phyloP scores from a whole-genome alignment of 2,888 invertebrate genomes.

The Sinohyriopsis cumingii region DNA sequence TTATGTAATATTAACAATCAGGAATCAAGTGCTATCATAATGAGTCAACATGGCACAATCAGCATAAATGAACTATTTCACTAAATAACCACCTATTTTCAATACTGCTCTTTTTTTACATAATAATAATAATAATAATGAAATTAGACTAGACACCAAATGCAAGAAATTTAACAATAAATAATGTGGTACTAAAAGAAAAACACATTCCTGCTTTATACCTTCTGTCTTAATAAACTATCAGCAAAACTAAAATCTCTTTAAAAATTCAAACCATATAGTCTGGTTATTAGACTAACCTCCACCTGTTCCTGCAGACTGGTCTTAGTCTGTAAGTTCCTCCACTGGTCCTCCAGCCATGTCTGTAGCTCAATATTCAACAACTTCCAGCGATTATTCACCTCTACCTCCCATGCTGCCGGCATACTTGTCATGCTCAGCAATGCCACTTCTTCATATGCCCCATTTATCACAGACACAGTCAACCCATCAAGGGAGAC shows the following conservation, averaged over 20 bases:
- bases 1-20: no score
- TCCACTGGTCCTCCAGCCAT: slow-evolving; percentile 88
- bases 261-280: slow-evolving; percentile 4
- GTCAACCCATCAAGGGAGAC: slow-evolving; percentile 81
- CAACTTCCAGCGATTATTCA: slow-evolving; percentile 86
- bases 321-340: slow-evolving; percentile 80
- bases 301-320: slow-evolving; percentile 84
- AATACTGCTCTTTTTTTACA: no score
- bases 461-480: slow-evolving; percentile 75
- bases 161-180: no score
- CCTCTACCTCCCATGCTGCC: slow-evolving; percentile 87
- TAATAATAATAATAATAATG: no score
- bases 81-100: no score
- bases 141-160: no score
- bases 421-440: slow-evolving; percentile 80
- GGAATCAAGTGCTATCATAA: no score
- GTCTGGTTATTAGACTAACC: slow-evolving; percentile 59
- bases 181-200: no score
- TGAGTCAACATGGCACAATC: no score
- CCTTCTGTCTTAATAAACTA: no score
- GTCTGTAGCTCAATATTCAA: slow-evolving; percentile 84
- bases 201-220: no score
- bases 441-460: slow-evolving; percentile 79
- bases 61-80: no score
- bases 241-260: neutral